A percentile compares a stretch with the other conserved stretches of the same genome.
These are phyloP conservation scores for Lepisosteus oculatus DNA, from an alignment of 2,113 vertebrate genomes.

Conservation along the genomic window DNA sequence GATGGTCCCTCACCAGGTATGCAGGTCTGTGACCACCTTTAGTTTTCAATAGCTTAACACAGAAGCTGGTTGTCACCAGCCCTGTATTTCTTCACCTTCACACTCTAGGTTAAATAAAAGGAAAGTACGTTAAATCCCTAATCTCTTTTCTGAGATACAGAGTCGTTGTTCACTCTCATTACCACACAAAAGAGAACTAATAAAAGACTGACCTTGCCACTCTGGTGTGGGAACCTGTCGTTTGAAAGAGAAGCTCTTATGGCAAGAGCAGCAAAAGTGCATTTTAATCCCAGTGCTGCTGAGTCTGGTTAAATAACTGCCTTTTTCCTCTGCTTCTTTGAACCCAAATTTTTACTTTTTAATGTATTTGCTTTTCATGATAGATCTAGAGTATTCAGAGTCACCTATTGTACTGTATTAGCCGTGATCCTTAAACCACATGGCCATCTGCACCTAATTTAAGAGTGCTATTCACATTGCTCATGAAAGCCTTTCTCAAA, in stretches of 20 bases:
- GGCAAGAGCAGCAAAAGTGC: conserved; percentile 64
- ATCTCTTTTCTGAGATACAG: conserved; percentile 25
- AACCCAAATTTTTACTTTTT: conserved; percentile 51
- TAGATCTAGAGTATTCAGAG: conserved; percentile 61
- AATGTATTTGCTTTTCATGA: conserved; percentile 50
- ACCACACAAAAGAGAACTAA: conserved; percentile 58
- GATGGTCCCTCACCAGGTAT: conserved; percentile 10
- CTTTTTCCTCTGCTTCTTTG: conserved; percentile 62
- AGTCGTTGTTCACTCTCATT: conserved; percentile 49
- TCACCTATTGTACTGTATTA: conserved; percentile 60
- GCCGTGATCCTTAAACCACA: conserved; percentile 50
- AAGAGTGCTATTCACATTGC: too few species aligned
- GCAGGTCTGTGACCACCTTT: conserved; percentile 7
- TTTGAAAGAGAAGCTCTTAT: conserved; percentile 65
- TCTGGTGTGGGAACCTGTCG: conserved; percentile 55
- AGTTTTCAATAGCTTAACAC: conserved; percentile 17
- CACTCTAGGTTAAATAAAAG: conserved; percentile 32
- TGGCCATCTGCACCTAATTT: too few species aligned
- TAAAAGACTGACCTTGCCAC: conserved; percentile 65
- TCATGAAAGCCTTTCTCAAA: too few species aligned
- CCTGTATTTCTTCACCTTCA: conserved; percentile 34
- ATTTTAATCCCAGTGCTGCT: conserved; percentile 71
- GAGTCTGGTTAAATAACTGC: conserved; percentile 70
- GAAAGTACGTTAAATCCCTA: conserved; percentile 43
- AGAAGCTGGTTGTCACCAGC: conserved; percentile 35